These are phyloP conservation scores for Ericerus pela DNA, from an alignment of 1,140 invertebrate species.

Conservation along the genomic window DNA sequence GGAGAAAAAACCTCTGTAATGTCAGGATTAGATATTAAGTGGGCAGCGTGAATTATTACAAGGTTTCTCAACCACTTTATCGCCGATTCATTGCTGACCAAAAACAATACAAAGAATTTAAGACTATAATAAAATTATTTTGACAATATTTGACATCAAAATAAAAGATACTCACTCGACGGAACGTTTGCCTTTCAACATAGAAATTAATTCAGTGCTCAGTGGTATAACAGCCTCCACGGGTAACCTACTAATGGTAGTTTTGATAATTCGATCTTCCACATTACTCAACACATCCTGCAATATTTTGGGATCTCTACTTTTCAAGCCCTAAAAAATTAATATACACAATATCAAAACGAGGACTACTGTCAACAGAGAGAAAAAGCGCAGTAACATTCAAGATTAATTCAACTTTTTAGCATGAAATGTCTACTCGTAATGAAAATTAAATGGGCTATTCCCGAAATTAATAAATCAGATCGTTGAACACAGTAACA, in stretches of 20 bases:
- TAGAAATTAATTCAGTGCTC: slow-evolving; percentile 41
- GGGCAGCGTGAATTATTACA: slow-evolving; percentile 42
- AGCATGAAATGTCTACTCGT: too few relatives aligned
- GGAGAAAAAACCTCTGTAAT: slow-evolving; percentile 38
- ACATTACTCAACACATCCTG: slow-evolving; percentile 38
- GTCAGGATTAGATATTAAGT: slow-evolving; percentile 42
- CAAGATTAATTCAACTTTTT: too few relatives aligned
- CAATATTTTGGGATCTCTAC: slow-evolving; percentile 50
- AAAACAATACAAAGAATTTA: slow-evolving; percentile 18
- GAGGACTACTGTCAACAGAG: too few relatives aligned
- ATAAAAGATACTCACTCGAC: slow-evolving; percentile 34
- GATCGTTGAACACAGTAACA: too few relatives aligned
- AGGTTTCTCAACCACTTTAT: slow-evolving; percentile 43
- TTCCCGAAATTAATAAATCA: too few relatives aligned
- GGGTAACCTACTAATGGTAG: slow-evolving; percentile 44
- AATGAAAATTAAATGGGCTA: too few relatives aligned
- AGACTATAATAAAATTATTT: neutral
- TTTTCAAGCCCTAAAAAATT: slow-evolving; percentile 49
- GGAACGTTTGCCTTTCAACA: slow-evolving; percentile 45
- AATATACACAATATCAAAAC: too few relatives aligned
- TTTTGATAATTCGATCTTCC: slow-evolving; percentile 40
- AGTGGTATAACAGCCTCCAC: slow-evolving; percentile 43
- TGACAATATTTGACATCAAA: neutral
- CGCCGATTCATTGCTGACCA: slow-evolving; percentile 40
- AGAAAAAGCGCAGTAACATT: too few relatives aligned